A percentile compares a stretch with the other conserved stretches of the same genome.
phyloP scores from a whole-genome alignment of 2,113 vertebrate genomes.

The Notechis scutatus region DNA sequence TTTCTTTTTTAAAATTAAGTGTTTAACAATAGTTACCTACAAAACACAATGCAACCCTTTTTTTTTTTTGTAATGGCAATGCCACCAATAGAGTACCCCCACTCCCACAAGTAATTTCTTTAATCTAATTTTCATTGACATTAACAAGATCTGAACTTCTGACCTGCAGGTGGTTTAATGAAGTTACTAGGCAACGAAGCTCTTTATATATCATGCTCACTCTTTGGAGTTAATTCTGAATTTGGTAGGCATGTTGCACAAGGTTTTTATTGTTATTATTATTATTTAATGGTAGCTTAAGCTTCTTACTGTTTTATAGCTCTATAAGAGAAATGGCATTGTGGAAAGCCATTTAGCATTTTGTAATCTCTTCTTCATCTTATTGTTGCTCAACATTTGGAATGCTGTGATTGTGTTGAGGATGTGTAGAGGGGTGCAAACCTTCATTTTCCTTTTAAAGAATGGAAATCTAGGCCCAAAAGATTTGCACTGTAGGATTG shows the following conservation, averaged over 20 bases:
- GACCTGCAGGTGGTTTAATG: conserved; percentile 65
- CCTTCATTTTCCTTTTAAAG: not conserved
- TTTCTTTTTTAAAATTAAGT: not conserved
- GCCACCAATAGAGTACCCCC: conserved; percentile 56
- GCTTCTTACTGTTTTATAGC: not conserved
- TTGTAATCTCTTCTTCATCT: not conserved
- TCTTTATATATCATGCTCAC: conserved; percentile 12
- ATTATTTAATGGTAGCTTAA: not conserved
- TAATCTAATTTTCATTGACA: conserved; percentile 66
- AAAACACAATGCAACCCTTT: conserved; percentile 22
- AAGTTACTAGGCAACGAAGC: conserved; percentile 63
- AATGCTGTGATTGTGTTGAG: not conserved
- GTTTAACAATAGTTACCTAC: conserved; percentile 25
- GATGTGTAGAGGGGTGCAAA: not conserved
- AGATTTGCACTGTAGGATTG: not conserved
- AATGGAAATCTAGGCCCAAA: not conserved
- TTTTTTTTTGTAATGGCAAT: conserved; percentile 37
- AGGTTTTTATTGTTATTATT: not conserved
- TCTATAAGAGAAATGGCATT: not conserved
- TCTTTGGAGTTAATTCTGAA: not conserved
- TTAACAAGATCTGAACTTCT: conserved; percentile 65
- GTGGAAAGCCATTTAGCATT: not conserved
- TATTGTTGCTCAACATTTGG: not conserved
- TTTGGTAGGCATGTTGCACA: not conserved
- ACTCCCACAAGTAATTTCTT: conserved; percentile 51